Evolutionary conservation across 2,888 invertebrate species (phyloP), one percentile per base, ranked within the genome.

Genomic region (Tethea ocularis): DNA sequence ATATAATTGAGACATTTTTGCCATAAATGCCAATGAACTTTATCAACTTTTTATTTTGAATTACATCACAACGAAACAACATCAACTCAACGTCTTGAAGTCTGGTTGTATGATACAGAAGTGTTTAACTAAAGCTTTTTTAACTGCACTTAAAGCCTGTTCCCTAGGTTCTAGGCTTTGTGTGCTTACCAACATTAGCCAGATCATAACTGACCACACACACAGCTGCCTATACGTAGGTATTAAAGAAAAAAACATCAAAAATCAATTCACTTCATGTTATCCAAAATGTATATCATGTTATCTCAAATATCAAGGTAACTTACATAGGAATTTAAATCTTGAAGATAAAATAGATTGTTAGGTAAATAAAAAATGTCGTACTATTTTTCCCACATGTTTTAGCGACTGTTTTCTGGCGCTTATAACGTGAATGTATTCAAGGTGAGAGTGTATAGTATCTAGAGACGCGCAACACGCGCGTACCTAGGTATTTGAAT

Each of bases 271-370:
- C 20, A 46, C 20, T 8, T 46, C 10, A n/a, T 46, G 20, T 46
- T 20, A 20, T 46, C 17, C 38, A 38, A 13, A 11, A 38, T 13
- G 4, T 38, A 3, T 15, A 38, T 38, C 46, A n/a, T 46, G 46
- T 46, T 46, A 46, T 46, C 46, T 46, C 46, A 46, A 20, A 46
- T 46, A 46, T 46, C 46, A 46, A 46, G 17, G 46, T 20, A 17
- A 46, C 38, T 15, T 38, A 38, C 38, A 20, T 46, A 46, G 7
- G 8, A 20, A 15, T 46, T 46, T 20, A 46, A 46, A 46, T 46
- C 20, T 46, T 33, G 2, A 20, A 10, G 20, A 46, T 46, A 46
- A 41, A 1, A 17, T 41, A 15, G 15, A 38, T 10, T 41, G 3
- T 41, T 17, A n/a, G 46, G 46, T 20, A 46, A 46, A 46, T 46